Percentiles rank a stretch among this genome's conserved stretches.
Evolutionary conservation across 1,140 invertebrate species (phyloP).

Genomic region (Gyrodactylus salaris): DNA sequence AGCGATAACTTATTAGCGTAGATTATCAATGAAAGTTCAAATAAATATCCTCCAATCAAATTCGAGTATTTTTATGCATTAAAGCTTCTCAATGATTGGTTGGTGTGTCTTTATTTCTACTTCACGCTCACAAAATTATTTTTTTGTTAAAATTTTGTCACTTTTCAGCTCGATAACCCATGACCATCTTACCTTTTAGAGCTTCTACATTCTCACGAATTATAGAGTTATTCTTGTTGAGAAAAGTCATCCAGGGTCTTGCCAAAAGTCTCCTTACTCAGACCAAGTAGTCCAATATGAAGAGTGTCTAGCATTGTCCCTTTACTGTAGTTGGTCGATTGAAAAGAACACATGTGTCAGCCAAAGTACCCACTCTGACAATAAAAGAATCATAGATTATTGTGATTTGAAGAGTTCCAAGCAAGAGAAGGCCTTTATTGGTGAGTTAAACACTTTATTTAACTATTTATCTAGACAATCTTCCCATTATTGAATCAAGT

Average conservation of each 20-base stretch:
- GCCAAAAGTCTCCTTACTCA: background rate
- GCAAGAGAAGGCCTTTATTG: background rate
- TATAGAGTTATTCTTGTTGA: background rate
- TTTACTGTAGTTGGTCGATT: background rate
- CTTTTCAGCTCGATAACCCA: too few relatives aligned
- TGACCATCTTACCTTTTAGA: too few relatives aligned
- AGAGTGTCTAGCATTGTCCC: background rate
- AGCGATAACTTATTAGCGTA: too few relatives aligned
- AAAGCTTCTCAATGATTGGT: too few relatives aligned
- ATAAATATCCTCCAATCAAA: too few relatives aligned
- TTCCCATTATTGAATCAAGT: too few relatives aligned
- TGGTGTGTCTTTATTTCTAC: too few relatives aligned
- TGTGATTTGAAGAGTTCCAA: background rate
- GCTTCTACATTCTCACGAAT: background rate
- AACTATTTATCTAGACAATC: background rate
- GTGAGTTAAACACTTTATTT: background rate
- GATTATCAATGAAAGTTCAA: too few relatives aligned
- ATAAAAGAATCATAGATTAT: background rate
- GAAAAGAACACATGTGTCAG: background rate
- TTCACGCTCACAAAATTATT: too few relatives aligned
- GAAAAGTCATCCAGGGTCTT: background rate
- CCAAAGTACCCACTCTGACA: background rate
- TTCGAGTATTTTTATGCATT: too few relatives aligned
- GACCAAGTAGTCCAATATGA: background rate
- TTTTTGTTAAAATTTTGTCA: too few relatives aligned